Evolutionary conservation across 2,888 invertebrate genomes (phyloP).

Genomic region (Chalcosyrphus nemorum): DNA sequence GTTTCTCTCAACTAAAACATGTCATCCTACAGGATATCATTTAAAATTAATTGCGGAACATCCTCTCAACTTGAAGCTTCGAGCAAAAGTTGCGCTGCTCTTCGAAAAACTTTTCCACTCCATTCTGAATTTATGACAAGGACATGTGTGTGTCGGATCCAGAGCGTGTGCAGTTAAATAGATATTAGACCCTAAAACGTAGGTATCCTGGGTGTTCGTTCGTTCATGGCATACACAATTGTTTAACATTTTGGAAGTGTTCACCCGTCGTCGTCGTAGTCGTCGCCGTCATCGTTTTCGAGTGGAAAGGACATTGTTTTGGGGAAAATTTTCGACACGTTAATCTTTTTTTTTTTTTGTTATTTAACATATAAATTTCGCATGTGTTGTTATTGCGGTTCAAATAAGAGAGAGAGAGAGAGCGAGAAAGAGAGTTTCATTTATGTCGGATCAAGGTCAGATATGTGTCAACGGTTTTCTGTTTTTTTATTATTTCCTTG

Average conservation of each 20-base stretch:
- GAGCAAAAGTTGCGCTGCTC: not conserved
- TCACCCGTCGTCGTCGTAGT: too few relatives aligned
- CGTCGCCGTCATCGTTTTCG: not conserved
- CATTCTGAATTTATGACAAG: not conserved
- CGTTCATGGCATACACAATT: not conserved
- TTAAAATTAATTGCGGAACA: not conserved
- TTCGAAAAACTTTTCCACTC: not conserved
- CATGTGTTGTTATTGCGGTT: not conserved
- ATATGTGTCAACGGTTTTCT: not conserved
- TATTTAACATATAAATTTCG: not conserved
- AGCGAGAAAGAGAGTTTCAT: not conserved
- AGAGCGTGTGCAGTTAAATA: not conserved
- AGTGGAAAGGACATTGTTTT: not conserved
- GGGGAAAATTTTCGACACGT: not conserved
- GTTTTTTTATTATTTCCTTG: too few relatives aligned
- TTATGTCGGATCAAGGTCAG: not conserved
- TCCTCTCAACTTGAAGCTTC: not conserved
- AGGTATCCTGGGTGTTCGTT: not conserved
- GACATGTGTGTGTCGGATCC: not conserved
- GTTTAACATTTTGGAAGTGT: slow-evolving; percentile 3
- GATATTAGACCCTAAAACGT: not conserved
- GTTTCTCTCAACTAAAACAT: not conserved
- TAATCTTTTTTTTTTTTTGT: not conserved
- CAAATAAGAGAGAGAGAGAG: too few relatives aligned
- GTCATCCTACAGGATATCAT: not conserved